These are phyloP conservation scores for Epizoanthus ramosus DNA, from an alignment of 92 coral and sea anemone genomes.

Conservation along the genomic window DNA sequence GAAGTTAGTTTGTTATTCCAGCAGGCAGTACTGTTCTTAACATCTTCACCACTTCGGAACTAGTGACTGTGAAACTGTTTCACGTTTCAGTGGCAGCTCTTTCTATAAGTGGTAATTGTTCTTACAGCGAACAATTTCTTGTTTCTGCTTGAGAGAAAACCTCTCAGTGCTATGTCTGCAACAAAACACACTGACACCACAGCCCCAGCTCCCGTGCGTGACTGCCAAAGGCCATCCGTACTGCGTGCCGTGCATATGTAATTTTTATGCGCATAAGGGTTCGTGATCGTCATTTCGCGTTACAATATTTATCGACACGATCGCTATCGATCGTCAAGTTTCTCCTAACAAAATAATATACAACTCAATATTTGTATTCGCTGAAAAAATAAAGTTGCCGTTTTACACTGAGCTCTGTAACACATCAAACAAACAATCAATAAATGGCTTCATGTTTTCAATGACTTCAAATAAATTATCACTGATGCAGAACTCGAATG, in stretches of 20 bases:
- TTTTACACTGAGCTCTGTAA: no score
- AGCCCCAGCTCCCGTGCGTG: slow-evolving; percentile 8
- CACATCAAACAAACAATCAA: no score
- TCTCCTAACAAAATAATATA: background rate
- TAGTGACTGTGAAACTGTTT: slow-evolving; percentile 2
- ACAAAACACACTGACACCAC: background rate
- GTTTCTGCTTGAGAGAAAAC: background rate
- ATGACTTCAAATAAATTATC: no score
- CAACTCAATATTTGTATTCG: background rate
- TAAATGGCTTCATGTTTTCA: no score
- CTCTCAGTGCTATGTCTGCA: no score
- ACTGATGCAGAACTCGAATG: no score
- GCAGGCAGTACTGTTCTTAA: background rate
- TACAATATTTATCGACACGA: background rate
- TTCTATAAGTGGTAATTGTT: background rate
- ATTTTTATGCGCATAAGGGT: background rate
- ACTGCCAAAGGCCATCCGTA: background rate
- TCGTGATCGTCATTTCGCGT: slow-evolving; percentile 22
- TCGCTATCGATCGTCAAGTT: background rate
- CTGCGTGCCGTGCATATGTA: slow-evolving; percentile 13
- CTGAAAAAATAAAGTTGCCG: no score
- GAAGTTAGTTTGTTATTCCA: background rate
- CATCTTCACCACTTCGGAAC: background rate
- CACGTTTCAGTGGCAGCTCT: slow-evolving; percentile 6
- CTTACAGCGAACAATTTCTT: background rate